These are phyloP conservation scores for Lepidochitona cinerea DNA, from an alignment of 2,888 invertebrate species.

Conservation along the genomic window DNA sequence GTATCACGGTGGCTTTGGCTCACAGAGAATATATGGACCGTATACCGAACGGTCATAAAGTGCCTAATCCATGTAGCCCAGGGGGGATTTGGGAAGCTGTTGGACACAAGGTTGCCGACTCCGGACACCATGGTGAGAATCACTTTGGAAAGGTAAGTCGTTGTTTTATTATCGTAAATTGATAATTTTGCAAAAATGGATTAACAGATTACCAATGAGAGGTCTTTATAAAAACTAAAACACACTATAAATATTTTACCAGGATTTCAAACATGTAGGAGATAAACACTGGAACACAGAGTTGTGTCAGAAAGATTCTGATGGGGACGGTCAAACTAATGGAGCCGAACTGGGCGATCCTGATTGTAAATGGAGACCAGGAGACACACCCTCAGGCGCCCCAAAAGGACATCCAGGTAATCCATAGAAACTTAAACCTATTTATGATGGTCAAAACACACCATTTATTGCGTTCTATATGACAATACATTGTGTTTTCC, in stretches of 20 bases:
- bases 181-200: too few species aligned
- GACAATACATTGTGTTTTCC: too few species aligned
- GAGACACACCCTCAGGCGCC: background rate
- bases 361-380: background rate
- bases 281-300: background rate
- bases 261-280: background rate
- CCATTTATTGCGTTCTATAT: too few species aligned
- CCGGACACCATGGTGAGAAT: background rate
- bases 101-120: background rate
- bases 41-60: background rate
- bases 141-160: background rate
- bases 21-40: background rate
- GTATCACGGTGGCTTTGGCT: background rate
- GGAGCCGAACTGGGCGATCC: constrained; percentile 3
- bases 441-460: too few species aligned
- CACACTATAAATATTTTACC: too few species aligned
- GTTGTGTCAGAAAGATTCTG: background rate
- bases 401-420: background rate
- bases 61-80: background rate
- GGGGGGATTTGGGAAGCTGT: background rate
- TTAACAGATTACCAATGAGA: too few species aligned
- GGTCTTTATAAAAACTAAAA: too few species aligned
- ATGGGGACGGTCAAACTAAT: background rate
- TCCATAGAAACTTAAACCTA: too few species aligned
- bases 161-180: too few species aligned